phyloP scores from a whole-genome alignment of 2,888 invertebrate species.

The Andrena camellia region DNA sequence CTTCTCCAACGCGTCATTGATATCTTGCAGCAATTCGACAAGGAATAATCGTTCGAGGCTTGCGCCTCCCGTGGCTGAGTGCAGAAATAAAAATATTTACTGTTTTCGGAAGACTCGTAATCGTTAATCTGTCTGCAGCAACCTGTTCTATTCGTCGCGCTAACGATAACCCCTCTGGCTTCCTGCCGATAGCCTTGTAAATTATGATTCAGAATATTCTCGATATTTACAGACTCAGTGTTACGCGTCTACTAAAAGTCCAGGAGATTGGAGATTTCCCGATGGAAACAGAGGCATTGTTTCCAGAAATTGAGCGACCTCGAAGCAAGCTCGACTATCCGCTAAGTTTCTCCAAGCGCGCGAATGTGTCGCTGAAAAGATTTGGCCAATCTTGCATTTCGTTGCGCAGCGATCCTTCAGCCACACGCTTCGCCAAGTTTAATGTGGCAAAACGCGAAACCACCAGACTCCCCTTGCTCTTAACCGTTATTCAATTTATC shows the following conservation, averaged over 20 bases:
- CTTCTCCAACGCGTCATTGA: not conserved
- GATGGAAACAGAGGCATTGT: not conserved
- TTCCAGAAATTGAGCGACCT: too few species aligned
- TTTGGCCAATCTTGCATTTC: not conserved
- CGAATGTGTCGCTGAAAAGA: too few species aligned
- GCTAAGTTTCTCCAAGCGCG: too few species aligned
- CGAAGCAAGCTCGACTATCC: too few species aligned
- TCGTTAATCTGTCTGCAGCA: conserved; percentile 26
- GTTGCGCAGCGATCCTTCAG: not conserved
- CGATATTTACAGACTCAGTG: conserved; percentile 32
- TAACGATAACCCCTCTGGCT: conserved; percentile 30
- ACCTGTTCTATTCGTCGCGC: conserved; percentile 44
- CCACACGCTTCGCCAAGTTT: not conserved
- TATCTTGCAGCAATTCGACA: not conserved
- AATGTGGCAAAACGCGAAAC: not conserved
- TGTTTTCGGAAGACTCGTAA: conserved; percentile 22
- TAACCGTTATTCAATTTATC: conserved; percentile 59
- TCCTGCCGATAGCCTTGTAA: conserved; percentile 38
- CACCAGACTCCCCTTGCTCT: conserved; percentile 1
- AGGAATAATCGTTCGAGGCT: not conserved
- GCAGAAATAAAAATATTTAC: conserved; percentile 28
- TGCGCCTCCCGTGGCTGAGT: not conserved
- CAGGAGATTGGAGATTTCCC: not conserved
- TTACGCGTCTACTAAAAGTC: conserved; percentile 8
- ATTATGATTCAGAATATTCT: conserved; percentile 34